Percentiles rank a stretch among this genome's conserved stretches.
These are phyloP conservation scores for Chunga burmeisteri DNA, from an alignment of 2,113 vertebrate species.

Conservation along the genomic window DNA sequence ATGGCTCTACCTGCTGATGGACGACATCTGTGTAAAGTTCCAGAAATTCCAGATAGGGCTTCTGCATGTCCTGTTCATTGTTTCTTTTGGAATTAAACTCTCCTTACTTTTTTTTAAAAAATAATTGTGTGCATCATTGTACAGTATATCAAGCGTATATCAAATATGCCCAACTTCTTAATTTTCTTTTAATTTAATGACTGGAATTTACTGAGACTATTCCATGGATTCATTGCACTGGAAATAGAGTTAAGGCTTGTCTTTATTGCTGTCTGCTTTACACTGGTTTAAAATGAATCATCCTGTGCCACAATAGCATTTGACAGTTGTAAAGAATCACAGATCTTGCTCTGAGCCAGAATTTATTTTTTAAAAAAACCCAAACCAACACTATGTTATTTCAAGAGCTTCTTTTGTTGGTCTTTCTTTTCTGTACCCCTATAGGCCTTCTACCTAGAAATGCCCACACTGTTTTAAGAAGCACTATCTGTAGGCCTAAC, in stretches of 20 bases:
- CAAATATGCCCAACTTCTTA: not conserved
- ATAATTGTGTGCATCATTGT: not conserved
- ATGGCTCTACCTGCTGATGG: not conserved
- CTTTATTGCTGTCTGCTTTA: not conserved
- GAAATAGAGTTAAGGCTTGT: not conserved
- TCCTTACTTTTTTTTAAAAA: not conserved
- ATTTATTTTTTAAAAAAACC: too few relatives aligned
- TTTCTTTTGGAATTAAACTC: not conserved
- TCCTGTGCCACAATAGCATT: not conserved
- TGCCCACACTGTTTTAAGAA: not conserved
- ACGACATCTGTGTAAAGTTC: not conserved
- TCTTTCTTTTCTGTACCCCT: not conserved
- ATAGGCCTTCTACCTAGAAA: not conserved
- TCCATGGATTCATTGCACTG: not conserved
- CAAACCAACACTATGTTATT: not conserved
- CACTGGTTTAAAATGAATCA: not conserved
- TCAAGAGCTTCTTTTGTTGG: not conserved
- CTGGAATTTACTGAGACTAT: not conserved
- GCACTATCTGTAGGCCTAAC: not conserved
- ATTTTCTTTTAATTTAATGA: not conserved
- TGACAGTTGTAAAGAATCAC: not conserved
- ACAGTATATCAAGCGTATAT: not conserved
- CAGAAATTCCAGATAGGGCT: not conserved
- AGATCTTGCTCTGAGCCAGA: not conserved
- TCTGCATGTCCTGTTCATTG: not conserved